These are phyloP conservation scores for Trissoscelio sp. DNA, from an alignment of 2,888 invertebrate species.

Conservation along the genomic window DNA sequence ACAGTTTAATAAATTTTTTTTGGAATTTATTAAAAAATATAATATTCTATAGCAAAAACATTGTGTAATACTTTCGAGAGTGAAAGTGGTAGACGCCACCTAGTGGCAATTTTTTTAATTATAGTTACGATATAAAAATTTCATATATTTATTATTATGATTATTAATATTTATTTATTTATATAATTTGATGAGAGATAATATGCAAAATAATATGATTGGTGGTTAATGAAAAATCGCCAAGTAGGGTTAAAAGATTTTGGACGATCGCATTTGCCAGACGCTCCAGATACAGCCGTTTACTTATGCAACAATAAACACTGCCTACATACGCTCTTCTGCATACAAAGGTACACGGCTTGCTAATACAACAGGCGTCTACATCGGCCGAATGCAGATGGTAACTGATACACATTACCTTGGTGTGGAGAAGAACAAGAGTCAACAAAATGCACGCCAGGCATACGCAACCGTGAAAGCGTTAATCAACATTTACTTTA, in stretches of 20 bases:
- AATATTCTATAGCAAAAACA: too few species aligned
- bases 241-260: slow-evolving; percentile 58
- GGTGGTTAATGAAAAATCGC: slow-evolving; percentile 49
- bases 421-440: slow-evolving; percentile 66
- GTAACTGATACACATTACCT: slow-evolving; percentile 66
- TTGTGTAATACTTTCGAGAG: too few species aligned
- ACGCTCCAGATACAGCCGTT: slow-evolving; percentile 73
- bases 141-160: too few species aligned
- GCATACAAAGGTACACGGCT: slow-evolving; percentile 70
- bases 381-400: slow-evolving; percentile 65
- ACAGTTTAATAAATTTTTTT: too few species aligned
- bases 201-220: slow-evolving; percentile 13
- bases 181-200: too few species aligned
- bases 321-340: slow-evolving; percentile 71
- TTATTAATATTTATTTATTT: too few species aligned
- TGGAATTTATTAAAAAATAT: too few species aligned
- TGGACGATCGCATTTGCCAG: slow-evolving; percentile 54
- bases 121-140: too few species aligned
- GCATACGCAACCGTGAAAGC: slow-evolving; percentile 41
- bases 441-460: slow-evolving; percentile 54
- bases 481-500: slow-evolving; percentile 57
- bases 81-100: too few species aligned
- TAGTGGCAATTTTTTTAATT: too few species aligned
- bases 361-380: slow-evolving; percentile 65
- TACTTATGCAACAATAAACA: slow-evolving; percentile 78